phyloP scores from a whole-genome alignment of 2,113 vertebrate genomes.

The Edolisoma coerulescens region DNA sequence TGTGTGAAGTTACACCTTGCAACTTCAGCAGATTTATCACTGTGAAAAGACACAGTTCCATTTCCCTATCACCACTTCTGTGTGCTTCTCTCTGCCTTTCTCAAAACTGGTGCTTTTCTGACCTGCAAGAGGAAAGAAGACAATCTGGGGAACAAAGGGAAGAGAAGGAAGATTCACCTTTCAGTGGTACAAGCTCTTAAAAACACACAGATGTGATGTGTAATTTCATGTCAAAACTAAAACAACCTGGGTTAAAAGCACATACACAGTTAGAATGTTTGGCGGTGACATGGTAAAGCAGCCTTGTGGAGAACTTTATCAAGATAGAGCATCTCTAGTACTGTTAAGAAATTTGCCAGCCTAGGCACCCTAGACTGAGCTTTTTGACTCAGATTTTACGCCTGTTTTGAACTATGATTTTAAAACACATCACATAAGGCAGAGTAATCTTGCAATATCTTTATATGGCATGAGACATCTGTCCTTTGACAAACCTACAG shows the following conservation, averaged over 20 bases:
- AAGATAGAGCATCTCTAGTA: not conserved
- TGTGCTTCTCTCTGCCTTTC: not conserved
- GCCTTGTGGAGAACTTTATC: not conserved
- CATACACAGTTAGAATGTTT: not conserved
- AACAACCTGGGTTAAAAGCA: not conserved
- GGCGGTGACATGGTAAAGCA: not conserved
- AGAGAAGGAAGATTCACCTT: not conserved
- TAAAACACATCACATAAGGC: not conserved
- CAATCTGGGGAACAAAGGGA: not conserved
- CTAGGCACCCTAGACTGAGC: not conserved
- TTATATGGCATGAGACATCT: not conserved
- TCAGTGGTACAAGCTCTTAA: not conserved
- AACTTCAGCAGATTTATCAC: not conserved
- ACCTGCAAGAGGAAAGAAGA: not conserved
- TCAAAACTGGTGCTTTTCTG: not conserved
- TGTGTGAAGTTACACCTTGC: not conserved
- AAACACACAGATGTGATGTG: not conserved
- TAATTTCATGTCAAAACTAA: not conserved
- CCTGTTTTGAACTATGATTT: not conserved
- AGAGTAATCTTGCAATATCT: not conserved
- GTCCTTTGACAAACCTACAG: not conserved
- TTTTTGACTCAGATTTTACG: not conserved
- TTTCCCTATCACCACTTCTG: not conserved
- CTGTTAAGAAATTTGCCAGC: not conserved
- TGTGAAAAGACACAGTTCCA: not conserved